Percentiles rank a stretch among this genome's conserved stretches.
Conservation (phyloP, 35 echinoderm and acorn worm species). For the Heliocidaris erythrogramma region DNA sequence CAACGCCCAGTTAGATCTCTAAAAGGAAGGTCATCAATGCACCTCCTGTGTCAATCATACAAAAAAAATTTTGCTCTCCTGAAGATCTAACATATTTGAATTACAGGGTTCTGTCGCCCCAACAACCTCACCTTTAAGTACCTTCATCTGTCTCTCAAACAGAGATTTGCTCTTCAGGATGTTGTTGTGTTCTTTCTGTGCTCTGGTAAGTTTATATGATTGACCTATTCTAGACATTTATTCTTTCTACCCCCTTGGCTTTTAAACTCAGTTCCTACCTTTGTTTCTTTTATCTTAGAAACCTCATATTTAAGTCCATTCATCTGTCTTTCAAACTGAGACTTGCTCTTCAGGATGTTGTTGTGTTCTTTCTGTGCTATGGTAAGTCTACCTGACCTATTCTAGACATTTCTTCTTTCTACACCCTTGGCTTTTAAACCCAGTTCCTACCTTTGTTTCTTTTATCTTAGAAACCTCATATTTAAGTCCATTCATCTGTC, state of each 20-base stretch:
- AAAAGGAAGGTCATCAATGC: too few species aligned
- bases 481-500: constrained; percentile 81
- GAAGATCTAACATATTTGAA: neutral
- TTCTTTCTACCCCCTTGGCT: neutral
- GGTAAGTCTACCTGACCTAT: constrained; percentile 59
- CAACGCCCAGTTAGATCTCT: too few species aligned
- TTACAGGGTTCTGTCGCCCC: neutral
- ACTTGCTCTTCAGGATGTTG: constrained; percentile 75
- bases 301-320: constrained; percentile 60
- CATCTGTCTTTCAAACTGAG: constrained; percentile 87
- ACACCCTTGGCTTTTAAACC: neutral
- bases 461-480: constrained; percentile 79
- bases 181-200: constrained; percentile 74
- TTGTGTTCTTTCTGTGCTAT: constrained; percentile 77
- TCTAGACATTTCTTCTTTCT: constrained; percentile 64
- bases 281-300: constrained; percentile 75
- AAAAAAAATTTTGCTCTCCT: too few species aligned
- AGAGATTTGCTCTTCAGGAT: constrained; percentile 74
- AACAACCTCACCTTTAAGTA: constrained; percentile 15
- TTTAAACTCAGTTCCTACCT: constrained; percentile 40
- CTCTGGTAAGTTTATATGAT: constrained; percentile 62
- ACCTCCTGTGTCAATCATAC: too few species aligned
- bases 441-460: constrained; percentile 73
- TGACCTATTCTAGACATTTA: neutral
- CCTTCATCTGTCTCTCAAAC: constrained; percentile 85